phyloP scores from a whole-genome alignment of 1,140 invertebrate genomes.

The Bradynema listronoti region DNA sequence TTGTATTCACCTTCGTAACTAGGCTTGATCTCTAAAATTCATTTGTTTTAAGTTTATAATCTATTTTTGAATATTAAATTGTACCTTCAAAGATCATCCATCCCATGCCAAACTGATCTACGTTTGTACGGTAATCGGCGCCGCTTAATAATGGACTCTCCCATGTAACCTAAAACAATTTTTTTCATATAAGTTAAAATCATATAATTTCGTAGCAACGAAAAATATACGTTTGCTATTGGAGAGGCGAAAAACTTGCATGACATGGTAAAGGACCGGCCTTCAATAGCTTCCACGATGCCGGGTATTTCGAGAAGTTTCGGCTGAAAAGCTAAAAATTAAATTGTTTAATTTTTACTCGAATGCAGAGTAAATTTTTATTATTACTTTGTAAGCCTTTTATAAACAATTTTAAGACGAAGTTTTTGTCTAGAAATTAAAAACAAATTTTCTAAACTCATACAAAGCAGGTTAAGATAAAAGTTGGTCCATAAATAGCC shows the following conservation, averaged over 20 bases:
- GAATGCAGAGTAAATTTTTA: too few species aligned
- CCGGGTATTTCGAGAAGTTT: constrained; percentile 77
- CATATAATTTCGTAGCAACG: too few species aligned
- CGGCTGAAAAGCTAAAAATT: constrained; percentile 71
- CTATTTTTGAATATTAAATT: constrained; percentile 60
- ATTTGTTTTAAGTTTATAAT: background rate
- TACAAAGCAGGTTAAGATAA: constrained; percentile 84
- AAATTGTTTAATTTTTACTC: too few species aligned
- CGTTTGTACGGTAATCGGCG: constrained; percentile 28
- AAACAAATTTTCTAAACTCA: background rate
- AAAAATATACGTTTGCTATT: constrained; percentile 76
- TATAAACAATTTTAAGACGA: too few species aligned
- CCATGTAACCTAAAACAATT: too few species aligned
- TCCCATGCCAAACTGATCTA: constrained; percentile 65
- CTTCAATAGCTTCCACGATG: constrained; percentile 71
- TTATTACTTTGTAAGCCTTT: too few species aligned
- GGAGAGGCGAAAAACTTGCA: constrained; percentile 91
- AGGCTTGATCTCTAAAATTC: constrained; percentile 70
- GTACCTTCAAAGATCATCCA: constrained; percentile 66
- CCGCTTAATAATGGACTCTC: constrained; percentile 61
- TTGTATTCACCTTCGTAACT: constrained; percentile 55
- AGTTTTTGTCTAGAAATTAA: too few species aligned
- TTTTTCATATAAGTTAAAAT: too few species aligned
- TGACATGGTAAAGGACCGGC: constrained; percentile 72
- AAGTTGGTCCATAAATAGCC: constrained; percentile 76